Evolutionary conservation across 2,888 invertebrate genomes (phyloP).

Genomic region (Caenorhabditis sp.): DNA sequence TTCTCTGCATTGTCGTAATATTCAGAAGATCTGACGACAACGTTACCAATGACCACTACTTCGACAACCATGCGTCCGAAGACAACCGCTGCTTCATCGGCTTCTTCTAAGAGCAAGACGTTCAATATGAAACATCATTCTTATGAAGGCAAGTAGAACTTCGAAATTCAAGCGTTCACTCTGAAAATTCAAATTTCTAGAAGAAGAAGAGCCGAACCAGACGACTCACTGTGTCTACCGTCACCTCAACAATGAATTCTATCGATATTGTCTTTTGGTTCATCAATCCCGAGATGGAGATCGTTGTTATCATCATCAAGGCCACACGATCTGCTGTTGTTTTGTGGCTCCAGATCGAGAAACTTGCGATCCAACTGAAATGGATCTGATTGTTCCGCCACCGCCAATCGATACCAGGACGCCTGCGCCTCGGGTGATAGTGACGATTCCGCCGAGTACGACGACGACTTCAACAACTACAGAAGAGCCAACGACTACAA

Average conservation of each 20-base stretch:
- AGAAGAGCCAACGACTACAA: constrained; percentile 42
- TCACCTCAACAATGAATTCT: constrained; percentile 71
- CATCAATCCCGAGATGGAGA: constrained; percentile 61
- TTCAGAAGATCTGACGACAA: constrained; percentile 56
- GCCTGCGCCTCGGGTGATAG: constrained; percentile 44
- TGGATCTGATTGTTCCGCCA: constrained; percentile 69
- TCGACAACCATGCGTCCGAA: constrained; percentile 24
- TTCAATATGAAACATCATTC: constrained; percentile 37
- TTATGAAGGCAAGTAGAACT: constrained; percentile 28
- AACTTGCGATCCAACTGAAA: constrained; percentile 71
- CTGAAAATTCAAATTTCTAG: not conserved
- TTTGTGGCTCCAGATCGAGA: constrained; percentile 70
- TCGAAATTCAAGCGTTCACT: not conserved
- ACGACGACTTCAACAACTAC: constrained; percentile 56
- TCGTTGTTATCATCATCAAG: constrained; percentile 70
- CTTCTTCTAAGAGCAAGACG: constrained; percentile 41
- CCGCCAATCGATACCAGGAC: constrained; percentile 25
- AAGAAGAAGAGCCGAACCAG: constrained; percentile 55
- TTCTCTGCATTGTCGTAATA: no score
- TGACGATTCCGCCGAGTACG: constrained; percentile 47
- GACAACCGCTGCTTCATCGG: constrained; percentile 23
- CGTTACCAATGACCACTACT: constrained; percentile 49
- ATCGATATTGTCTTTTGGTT: constrained; percentile 71
- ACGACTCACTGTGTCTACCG: constrained; percentile 69
- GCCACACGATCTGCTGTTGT: constrained; percentile 73